phyloP scores from a whole-genome alignment of 2,888 invertebrate genomes.

The Trichopria drosophilae region DNA sequence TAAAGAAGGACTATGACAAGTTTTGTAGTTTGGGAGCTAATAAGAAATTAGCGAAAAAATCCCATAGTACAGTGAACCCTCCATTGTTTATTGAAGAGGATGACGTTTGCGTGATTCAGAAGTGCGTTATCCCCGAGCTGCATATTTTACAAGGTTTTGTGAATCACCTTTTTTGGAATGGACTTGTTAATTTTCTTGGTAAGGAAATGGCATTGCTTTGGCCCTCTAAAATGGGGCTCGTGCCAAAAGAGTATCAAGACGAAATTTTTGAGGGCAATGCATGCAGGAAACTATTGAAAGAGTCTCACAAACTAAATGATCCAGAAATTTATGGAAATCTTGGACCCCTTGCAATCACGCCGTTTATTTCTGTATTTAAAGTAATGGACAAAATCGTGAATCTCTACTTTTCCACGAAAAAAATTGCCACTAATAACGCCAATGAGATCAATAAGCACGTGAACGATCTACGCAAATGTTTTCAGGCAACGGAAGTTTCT shows the following conservation, averaged over 20 bases:
- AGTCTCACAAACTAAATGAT: conserved; percentile 1
- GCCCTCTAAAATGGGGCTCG: background rate
- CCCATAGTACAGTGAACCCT: conserved; percentile 8
- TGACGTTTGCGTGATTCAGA: conserved; percentile 9
- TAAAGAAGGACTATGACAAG: conserved; percentile 5
- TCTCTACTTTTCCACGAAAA: background rate
- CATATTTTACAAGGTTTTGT: conserved; percentile 12
- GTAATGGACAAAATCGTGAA: no score
- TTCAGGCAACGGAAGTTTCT: background rate
- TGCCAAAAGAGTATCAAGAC: conserved; percentile 5
- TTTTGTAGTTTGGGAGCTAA: conserved; percentile 2
- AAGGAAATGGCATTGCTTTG: conserved; percentile 12
- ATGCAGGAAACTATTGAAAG: no score
- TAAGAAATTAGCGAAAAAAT: conserved; percentile 3
- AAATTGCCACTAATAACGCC: background rate
- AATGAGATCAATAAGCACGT: conserved; percentile 1
- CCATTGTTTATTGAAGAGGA: conserved; percentile 8
- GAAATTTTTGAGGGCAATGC: no score
- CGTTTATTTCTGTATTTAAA: conserved; percentile 1
- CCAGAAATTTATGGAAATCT: conserved; percentile 5
- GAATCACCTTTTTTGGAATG: no score
- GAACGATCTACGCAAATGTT: background rate
- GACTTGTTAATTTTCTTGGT: conserved; percentile 5
- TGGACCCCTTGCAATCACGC: conserved; percentile 4
- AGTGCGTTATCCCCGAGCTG: conserved; percentile 2